Evolutionary conservation across 92 coral and sea anemone genomes (phyloP).

Genomic region (Epizoanthus illoricatus): DNA sequence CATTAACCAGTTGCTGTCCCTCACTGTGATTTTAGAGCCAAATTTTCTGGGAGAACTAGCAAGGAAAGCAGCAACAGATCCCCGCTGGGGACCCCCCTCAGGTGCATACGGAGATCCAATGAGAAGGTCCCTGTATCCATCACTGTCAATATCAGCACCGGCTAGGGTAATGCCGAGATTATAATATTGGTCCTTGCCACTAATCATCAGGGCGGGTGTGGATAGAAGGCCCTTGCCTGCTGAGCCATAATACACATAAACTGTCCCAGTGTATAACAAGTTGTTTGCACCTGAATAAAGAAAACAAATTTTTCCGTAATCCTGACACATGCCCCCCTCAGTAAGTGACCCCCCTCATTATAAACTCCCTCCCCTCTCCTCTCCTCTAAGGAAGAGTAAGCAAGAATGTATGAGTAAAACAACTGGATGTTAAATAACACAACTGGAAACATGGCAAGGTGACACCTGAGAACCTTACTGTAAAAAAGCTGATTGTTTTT

Average conservation of each 20-base stretch:
- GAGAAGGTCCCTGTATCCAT: conserved; percentile 87
- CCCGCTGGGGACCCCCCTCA: conserved; percentile 94
- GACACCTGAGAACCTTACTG: too few relatives aligned
- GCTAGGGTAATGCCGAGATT: conserved; percentile 85
- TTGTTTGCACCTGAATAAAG: conserved; percentile 70
- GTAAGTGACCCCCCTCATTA: too few relatives aligned
- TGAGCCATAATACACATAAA: conserved; percentile 77
- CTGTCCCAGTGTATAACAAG: conserved; percentile 85
- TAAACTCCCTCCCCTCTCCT: too few relatives aligned
- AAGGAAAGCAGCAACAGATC: conserved; percentile 86
- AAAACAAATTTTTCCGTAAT: not conserved
- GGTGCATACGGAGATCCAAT: conserved; percentile 96
- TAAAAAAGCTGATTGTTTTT: too few relatives aligned
- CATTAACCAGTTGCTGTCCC: conserved; percentile 70
- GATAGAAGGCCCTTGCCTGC: conserved; percentile 47
- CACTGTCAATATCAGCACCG: conserved; percentile 82
- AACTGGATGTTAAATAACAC: too few relatives aligned
- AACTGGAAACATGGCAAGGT: too few relatives aligned
- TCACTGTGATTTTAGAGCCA: conserved; percentile 57
- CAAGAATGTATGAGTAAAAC: too few relatives aligned
- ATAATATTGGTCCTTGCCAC: conserved; percentile 84
- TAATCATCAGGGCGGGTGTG: conserved; percentile 62
- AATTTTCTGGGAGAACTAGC: conserved; percentile 63
- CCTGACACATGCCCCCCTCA: not conserved
- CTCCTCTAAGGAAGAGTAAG: too few relatives aligned